These are phyloP conservation scores for Drosophila recens DNA, from an alignment of 2,888 invertebrate genomes.

Conservation along the genomic window DNA sequence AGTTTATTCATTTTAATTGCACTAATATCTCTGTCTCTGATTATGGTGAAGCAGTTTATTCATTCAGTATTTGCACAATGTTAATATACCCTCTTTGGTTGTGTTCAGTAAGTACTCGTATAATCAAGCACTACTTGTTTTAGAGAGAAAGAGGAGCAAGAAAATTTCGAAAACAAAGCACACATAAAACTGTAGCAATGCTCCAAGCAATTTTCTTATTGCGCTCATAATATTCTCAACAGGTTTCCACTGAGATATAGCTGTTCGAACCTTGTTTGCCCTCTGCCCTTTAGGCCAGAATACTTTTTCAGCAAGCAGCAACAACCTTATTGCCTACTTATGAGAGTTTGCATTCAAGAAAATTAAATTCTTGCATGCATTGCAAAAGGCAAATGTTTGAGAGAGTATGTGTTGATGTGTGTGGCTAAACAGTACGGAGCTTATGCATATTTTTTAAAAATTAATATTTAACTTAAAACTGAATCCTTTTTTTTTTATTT, in stretches of 20 bases:
- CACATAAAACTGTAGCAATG: conserved; percentile 7
- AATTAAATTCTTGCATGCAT: not conserved
- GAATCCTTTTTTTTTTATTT: too few species aligned
- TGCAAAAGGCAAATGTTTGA: not conserved
- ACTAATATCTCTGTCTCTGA: not conserved
- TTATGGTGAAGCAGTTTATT: not conserved
- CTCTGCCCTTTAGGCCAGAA: conserved; percentile 2
- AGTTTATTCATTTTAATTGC: conserved; percentile 1
- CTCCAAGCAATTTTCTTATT: conserved; percentile 21
- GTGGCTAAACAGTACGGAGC: not conserved
- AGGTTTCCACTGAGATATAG: conserved; percentile 20
- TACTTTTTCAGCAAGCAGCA: not conserved
- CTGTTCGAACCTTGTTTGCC: conserved; percentile 1
- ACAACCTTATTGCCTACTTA: not conserved
- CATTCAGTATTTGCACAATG: not conserved
- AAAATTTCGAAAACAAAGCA: conserved; percentile 4
- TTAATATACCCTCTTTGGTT: not conserved
- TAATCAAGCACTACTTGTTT: not conserved
- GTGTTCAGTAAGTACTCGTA: not conserved
- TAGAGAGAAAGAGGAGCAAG: not conserved
- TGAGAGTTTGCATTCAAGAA: too few species aligned
- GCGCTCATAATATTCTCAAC: conserved; percentile 27
- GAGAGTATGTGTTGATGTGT: conserved; percentile 1
- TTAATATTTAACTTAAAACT: too few species aligned
- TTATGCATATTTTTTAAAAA: too few species aligned